Percentiles rank a stretch among this genome's conserved stretches.
Conservation (phyloP, 2,888 invertebrate species). For the Odontothrips loti region DNA sequence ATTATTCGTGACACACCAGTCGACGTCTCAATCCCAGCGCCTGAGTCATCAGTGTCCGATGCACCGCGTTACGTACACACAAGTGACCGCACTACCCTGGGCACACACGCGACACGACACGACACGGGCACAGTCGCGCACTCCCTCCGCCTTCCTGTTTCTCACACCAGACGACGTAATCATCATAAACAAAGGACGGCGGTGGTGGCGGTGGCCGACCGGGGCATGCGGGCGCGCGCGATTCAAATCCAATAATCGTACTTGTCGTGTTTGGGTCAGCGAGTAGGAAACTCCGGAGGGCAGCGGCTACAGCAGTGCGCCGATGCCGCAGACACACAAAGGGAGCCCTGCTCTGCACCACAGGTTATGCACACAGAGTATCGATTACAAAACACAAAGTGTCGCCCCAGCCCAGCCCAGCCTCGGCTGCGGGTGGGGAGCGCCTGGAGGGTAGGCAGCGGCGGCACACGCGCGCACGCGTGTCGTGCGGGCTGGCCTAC, state of each 20-base stretch:
- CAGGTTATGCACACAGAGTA: neutral
- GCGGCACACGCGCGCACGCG: too few relatives aligned
- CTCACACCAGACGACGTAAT: neutral
- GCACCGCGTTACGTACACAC: too few relatives aligned
- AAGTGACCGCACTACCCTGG: too few relatives aligned
- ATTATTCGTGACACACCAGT: too few relatives aligned
- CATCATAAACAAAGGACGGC: neutral
- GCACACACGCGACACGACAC: too few relatives aligned
- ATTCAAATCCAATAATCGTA: neutral
- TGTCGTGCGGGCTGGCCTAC: too few relatives aligned
- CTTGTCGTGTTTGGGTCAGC: neutral
- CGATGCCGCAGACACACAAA: too few relatives aligned
- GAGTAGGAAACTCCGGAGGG: neutral
- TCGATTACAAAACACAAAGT: neutral
- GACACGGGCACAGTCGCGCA: neutral
- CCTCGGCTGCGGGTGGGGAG: too few relatives aligned
- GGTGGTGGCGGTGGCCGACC: neutral
- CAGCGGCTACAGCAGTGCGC: neutral
- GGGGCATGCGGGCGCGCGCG: neutral
- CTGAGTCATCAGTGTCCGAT: too few relatives aligned
- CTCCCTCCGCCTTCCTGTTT: conserved; percentile 11
- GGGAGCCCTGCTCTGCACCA: too few relatives aligned
- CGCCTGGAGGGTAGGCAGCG: too few relatives aligned
- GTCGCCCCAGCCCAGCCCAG: neutral
- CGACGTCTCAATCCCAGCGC: too few relatives aligned